Evolutionary conservation across 2,888 invertebrate species (phyloP), one percentile per base, ranked within the genome.

Genomic region (Xestoiulus laeticollis): DNA sequence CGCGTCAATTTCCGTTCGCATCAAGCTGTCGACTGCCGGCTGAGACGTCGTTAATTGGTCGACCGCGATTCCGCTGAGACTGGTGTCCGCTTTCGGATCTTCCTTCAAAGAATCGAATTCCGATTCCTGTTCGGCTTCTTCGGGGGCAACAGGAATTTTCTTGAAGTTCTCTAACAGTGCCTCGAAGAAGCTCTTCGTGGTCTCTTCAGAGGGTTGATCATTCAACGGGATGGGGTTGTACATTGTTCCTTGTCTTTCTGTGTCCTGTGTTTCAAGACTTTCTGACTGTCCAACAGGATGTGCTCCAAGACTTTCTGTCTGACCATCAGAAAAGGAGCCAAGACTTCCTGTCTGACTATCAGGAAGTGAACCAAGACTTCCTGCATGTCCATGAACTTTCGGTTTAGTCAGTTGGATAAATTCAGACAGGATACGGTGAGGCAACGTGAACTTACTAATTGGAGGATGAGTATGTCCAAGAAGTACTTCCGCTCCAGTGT

Each of bases 401-500:
- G 78, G 78, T 8, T 78, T 78, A 30, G 78, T 78, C 30, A 78
- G 78, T 14, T 78, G 78, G 22, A 78, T 78, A 30, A 78, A 78
- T 30, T 78, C 78, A 12, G 86, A 86, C 6, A 86, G 48, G 1
- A 86, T 86, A 26, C 26, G 44, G 53, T 86, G 48, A 0, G 86
- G 48, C 14, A 86, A 30, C n/a, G 44, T 43, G 53, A 86, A 14
- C 8, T 30, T 48, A n/a, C 53, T 86, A 30, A 53, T 19, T 10
- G 48, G 48, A 26, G 22, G 32, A 1, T 48, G 30, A 19, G 32
- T 53, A 19, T 26, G 44, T 0, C 32, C 32, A 22, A 53, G 53
- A 26, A 26, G n/a, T n/a, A 44, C 53, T 30, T 86, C 86, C 26
- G 86, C 53, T 26, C 86, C 86, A 0, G 86, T 86, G 30, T 86